phyloP scores from a whole-genome alignment of 2,113 vertebrate species.

The Daboia siamensis region DNA sequence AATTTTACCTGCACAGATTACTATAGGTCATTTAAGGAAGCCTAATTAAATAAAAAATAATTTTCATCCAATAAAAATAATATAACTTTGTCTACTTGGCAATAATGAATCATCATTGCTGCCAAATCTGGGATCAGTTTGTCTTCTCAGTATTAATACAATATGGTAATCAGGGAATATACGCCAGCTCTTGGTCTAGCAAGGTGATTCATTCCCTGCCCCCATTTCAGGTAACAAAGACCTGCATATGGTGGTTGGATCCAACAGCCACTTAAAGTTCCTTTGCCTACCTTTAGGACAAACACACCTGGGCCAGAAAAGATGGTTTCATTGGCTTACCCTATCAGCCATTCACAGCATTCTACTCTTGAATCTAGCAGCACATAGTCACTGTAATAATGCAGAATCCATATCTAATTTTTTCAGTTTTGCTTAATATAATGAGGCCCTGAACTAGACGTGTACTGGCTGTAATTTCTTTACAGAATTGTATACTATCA shows the following conservation, averaged over 20 bases:
- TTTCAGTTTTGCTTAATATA: background rate
- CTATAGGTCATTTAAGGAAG: background rate
- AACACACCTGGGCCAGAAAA: background rate
- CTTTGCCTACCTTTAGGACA: background rate
- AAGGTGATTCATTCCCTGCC: background rate
- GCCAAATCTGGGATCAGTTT: background rate
- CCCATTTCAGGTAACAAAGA: background rate
- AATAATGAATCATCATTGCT: background rate
- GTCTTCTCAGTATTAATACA: background rate
- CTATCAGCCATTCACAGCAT: background rate
- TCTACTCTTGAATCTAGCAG: background rate
- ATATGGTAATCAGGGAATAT: background rate
- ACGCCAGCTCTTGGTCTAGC: background rate
- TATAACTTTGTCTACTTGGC: background rate
- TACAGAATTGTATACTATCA: background rate
- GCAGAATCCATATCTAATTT: background rate
- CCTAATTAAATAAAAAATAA: background rate
- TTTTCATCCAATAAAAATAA: background rate
- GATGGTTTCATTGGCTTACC: background rate
- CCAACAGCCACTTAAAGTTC: background rate
- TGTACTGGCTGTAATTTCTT: background rate
- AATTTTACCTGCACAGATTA: background rate
- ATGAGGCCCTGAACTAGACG: background rate
- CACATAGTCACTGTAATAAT: background rate
- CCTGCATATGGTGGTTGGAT: background rate